These are phyloP conservation scores for Colletes latitarsis DNA, from an alignment of 1,140 invertebrate species.

Conservation along the genomic window DNA sequence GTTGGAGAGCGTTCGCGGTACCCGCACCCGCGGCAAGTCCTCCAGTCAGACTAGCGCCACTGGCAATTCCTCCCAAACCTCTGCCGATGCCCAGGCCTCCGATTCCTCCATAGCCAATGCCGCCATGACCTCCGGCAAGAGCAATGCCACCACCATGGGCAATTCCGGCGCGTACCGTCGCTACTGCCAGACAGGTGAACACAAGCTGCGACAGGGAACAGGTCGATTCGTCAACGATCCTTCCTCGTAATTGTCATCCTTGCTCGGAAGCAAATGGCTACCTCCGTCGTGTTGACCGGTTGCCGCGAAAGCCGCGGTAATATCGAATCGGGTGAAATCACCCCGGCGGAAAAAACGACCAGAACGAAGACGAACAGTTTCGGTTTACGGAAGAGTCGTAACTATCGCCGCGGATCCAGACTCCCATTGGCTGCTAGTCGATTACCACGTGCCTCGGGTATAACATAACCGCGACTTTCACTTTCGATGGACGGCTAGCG, in stretches of 20 bases:
- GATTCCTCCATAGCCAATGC: slow-evolving; percentile 73
- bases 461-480: slow-evolving; percentile 73
- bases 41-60: slow-evolving; percentile 77
- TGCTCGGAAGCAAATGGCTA: too few species aligned
- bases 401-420: slow-evolving; percentile 59
- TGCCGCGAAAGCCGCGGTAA: too few species aligned
- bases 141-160: slow-evolving; percentile 74
- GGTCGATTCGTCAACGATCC: not conserved
- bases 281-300: too few species aligned
- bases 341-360: not conserved
- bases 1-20: slow-evolving; percentile 77
- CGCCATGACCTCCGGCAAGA: slow-evolving; percentile 69
- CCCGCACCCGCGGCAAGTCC: slow-evolving; percentile 79
- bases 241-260: not conserved
- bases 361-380: not conserved
- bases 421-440: slow-evolving; percentile 65
- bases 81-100: slow-evolving; percentile 74
- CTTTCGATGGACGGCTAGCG: slow-evolving; percentile 64
- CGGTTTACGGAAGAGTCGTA: slow-evolving; percentile 54
- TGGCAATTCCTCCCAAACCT: slow-evolving; percentile 67
- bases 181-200: slow-evolving; percentile 80
- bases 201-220: slow-evolving; percentile 71
- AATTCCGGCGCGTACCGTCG: slow-evolving; percentile 78
- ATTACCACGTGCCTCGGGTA: slow-evolving; percentile 60
- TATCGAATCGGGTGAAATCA: not conserved